These are phyloP conservation scores for Mycalesis mineus DNA, from an alignment of 2,888 invertebrate genomes.

Conservation along the genomic window DNA sequence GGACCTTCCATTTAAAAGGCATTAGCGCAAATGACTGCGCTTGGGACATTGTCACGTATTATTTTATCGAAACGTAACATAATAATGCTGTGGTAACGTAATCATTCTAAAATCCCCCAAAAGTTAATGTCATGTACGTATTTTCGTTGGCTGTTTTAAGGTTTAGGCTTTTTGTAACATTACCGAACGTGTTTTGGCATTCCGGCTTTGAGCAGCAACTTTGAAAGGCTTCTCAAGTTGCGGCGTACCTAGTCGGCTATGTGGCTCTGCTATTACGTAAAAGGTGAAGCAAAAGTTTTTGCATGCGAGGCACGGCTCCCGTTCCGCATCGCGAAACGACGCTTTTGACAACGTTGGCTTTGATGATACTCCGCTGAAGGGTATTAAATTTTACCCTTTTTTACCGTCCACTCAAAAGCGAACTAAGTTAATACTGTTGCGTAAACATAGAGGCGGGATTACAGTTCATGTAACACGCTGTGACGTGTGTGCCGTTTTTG, in stretches of 20 bases:
- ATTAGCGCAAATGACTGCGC: too few relatives aligned
- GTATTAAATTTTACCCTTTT: slow-evolving; percentile 66
- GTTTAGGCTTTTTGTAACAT: slow-evolving; percentile 27
- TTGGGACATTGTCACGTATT: too few relatives aligned
- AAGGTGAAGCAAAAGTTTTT: slow-evolving; percentile 73
- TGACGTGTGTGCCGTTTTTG: slow-evolving; percentile 18
- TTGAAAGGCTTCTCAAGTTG: slow-evolving; percentile 67
- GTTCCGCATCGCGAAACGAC: slow-evolving; percentile 61
- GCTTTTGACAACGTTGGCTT: slow-evolving; percentile 73
- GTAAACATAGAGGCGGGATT: slow-evolving; percentile 45
- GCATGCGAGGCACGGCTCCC: slow-evolving; percentile 65
- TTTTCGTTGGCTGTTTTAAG: slow-evolving; percentile 5
- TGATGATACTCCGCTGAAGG: slow-evolving; percentile 60
- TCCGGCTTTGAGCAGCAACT: slow-evolving; percentile 68
- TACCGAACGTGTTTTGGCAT: slow-evolving; percentile 66
- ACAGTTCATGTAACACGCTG: slow-evolving; percentile 36
- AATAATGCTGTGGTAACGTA: neutral
- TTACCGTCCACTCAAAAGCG: slow-evolving; percentile 56
- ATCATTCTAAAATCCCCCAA: neutral
- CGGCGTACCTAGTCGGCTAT: slow-evolving; percentile 38
- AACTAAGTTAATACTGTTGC: slow-evolving; percentile 56
- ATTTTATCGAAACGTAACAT: too few relatives aligned
- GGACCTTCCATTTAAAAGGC: too few relatives aligned
- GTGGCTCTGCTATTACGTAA: slow-evolving; percentile 59
- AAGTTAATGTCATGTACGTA: neutral